Evolutionary conservation across 2,888 invertebrate species (phyloP).

Genomic region (Tineola bisselliella): DNA sequence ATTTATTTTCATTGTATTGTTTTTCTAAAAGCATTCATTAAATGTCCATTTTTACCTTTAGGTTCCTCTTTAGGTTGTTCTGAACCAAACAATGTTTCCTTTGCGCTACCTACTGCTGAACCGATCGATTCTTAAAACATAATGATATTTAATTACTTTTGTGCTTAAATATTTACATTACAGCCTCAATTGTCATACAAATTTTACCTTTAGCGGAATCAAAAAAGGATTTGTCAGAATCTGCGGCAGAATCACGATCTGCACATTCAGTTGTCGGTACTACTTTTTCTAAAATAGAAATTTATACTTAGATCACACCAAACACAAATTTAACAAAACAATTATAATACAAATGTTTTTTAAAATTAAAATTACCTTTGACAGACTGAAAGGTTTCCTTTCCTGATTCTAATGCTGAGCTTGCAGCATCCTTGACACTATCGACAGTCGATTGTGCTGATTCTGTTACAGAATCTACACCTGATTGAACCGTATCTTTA

Average conservation of each 20-base stretch:
- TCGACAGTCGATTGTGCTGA: not conserved
- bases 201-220: not conserved
- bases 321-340: not conserved
- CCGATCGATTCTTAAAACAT: conserved; percentile 23
- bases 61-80: conserved; percentile 19
- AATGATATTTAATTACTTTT: not conserved
- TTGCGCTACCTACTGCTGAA: conserved; percentile 32
- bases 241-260: not conserved
- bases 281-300: conserved; percentile 29
- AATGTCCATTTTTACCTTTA: not conserved
- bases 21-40: too few relatives aligned
- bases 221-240: not conserved
- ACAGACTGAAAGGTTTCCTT: not conserved
- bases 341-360: not conserved
- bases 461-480: conserved; percentile 30
- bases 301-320: too few relatives aligned
- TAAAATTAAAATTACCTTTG: not conserved
- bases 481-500: conserved; percentile 29
- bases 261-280: conserved; percentile 32
- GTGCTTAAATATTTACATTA: not conserved
- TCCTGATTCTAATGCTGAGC: conserved; percentile 7
- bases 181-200: not conserved
- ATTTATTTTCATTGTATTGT: too few relatives aligned
- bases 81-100: conserved; percentile 27
- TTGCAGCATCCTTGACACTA: not conserved